Evolutionary conservation across 2,888 invertebrate genomes (phyloP).

Genomic region (Ditylenchus weischeri): DNA sequence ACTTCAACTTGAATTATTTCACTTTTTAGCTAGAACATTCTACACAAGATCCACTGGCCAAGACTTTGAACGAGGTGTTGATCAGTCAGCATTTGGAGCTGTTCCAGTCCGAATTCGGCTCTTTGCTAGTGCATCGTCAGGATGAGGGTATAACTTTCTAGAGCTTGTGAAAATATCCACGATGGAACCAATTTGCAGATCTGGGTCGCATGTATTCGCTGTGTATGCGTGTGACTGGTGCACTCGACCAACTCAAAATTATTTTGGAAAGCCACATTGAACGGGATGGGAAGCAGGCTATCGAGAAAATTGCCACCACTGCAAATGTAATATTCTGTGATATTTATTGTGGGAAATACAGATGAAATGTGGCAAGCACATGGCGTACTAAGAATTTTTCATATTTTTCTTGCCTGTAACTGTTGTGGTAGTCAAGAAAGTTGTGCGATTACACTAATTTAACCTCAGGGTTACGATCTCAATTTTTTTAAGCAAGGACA

Average conservation of each 20-base stretch:
- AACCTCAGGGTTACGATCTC: too few species aligned
- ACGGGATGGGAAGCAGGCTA: constrained; percentile 75
- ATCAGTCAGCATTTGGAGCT: constrained; percentile 93
- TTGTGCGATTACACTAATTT: too few species aligned
- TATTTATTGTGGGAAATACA: too few species aligned
- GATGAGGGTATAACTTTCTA: background rate
- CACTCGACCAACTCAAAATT: constrained; percentile 80
- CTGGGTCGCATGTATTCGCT: constrained; percentile 90
- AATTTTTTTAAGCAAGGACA: too few species aligned
- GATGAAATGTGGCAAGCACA: too few species aligned
- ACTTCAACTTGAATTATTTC: too few species aligned
- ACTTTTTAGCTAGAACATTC: too few species aligned
- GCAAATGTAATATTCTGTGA: constrained; percentile 64
- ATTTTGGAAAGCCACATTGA: constrained; percentile 91
- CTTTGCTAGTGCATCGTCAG: constrained; percentile 67
- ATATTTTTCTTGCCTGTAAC: too few species aligned
- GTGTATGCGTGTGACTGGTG: constrained; percentile 86
- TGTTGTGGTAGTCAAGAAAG: too few species aligned
- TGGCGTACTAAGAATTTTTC: too few species aligned
- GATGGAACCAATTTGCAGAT: constrained; percentile 65
- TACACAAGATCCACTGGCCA: constrained; percentile 79
- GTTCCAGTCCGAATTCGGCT: constrained; percentile 80
- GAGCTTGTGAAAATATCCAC: background rate
- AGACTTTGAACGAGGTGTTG: constrained; percentile 84
- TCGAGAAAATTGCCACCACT: constrained; percentile 85